Conservation (phyloP, 2,888 invertebrate genomes). For the Oasisia sp. region DNA sequence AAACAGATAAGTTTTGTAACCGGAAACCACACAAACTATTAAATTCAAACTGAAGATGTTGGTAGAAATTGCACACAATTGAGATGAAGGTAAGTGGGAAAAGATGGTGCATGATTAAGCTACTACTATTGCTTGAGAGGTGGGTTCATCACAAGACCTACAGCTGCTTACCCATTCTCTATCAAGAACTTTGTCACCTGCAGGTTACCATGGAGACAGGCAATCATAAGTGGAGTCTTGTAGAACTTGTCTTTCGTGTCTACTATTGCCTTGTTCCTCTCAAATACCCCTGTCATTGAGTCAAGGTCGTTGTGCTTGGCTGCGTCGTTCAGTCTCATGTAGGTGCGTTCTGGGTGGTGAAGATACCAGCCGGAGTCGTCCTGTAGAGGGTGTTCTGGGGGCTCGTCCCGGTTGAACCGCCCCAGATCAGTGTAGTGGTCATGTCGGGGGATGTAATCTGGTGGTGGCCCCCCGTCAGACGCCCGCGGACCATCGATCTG, state of each 20-base stretch:
- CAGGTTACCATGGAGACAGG: slow-evolving; percentile 57
- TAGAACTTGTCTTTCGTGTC: slow-evolving; percentile 64
- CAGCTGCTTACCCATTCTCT: slow-evolving; percentile 58
- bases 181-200: slow-evolving; percentile 61
- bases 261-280: slow-evolving; percentile 51
- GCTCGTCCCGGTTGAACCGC: slow-evolving; percentile 61
- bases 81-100: not conserved
- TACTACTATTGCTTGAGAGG: not conserved
- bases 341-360: slow-evolving; percentile 59
- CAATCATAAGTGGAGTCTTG: slow-evolving; percentile 66
- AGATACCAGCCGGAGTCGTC: slow-evolving; percentile 66
- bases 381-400: slow-evolving; percentile 63
- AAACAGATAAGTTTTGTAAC: not conserved
- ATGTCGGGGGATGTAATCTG: slow-evolving; percentile 59
- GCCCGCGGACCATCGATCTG: slow-evolving; percentile 59
- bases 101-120: not conserved
- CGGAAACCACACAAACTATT: not conserved
- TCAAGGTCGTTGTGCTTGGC: slow-evolving; percentile 61
- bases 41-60: not conserved
- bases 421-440: slow-evolving; percentile 63
- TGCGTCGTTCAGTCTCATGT: slow-evolving; percentile 64
- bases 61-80: not conserved
- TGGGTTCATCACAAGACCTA: not conserved
- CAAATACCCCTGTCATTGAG: slow-evolving; percentile 59
- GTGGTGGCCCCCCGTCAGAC: slow-evolving; percentile 62